These are phyloP conservation scores for Hololepta plana DNA, from an alignment of 2,888 invertebrate genomes.

Conservation along the genomic window DNA sequence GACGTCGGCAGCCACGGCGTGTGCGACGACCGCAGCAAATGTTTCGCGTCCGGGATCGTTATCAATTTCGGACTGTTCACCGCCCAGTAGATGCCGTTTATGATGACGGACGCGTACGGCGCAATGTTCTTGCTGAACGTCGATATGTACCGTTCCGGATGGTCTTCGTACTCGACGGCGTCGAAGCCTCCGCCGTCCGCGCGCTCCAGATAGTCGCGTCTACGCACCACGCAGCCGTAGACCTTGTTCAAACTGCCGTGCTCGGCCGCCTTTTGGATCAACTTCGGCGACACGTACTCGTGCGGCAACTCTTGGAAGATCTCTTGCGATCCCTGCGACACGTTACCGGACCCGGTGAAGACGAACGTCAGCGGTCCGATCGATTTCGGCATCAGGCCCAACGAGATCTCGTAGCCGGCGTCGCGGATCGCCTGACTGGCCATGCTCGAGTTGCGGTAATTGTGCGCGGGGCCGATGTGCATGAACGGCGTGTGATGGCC, in stretches of 20 bases:
- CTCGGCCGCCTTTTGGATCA: constrained; percentile 86
- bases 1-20: constrained; percentile 89
- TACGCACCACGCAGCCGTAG: constrained; percentile 39
- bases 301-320: constrained; percentile 93
- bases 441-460: constrained; percentile 95
- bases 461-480: constrained; percentile 98
- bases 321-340: constrained; percentile 79
- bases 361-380: constrained; percentile 95
- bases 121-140: constrained; percentile 94
- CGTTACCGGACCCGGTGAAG: constrained; percentile 96
- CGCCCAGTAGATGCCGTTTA: constrained; percentile 99
- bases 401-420: constrained; percentile 95
- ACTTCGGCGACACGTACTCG: constrained; percentile 92
- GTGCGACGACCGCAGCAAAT: constrained; percentile 68
- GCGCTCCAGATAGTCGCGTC: constrained; percentile 83
- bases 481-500: constrained; percentile 99
- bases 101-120: constrained; percentile 89
- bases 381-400: constrained; percentile 91
- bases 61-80: constrained; percentile 89
- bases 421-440: constrained; percentile 94
- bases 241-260: constrained; percentile 87
- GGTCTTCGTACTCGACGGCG: constrained; percentile 68
- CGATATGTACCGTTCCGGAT: constrained; percentile 87
- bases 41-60: constrained; percentile 96
- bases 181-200: constrained; percentile 89